Evolutionary conservation across 2,113 vertebrate species (phyloP).

Genomic region (Macroglossus sobrinus): DNA sequence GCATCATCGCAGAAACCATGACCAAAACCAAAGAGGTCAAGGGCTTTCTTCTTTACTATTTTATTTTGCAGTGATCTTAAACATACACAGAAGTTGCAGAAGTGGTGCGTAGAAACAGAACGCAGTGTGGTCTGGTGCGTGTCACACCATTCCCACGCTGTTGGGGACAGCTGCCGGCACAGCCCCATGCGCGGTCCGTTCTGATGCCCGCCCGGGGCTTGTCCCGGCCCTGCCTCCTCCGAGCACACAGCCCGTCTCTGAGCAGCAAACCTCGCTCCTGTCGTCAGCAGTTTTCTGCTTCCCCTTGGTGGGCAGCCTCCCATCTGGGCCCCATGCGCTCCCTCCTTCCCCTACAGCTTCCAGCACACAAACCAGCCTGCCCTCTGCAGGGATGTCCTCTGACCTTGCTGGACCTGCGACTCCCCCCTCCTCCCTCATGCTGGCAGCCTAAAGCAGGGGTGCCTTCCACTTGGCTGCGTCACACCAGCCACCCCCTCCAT

Average conservation of each 20-base stretch:
- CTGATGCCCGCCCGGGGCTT: not conserved
- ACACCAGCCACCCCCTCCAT: not conserved
- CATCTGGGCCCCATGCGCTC: not conserved
- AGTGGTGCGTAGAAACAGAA: not conserved
- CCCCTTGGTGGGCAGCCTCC: not conserved
- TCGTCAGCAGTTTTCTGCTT: not conserved
- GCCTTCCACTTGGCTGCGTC: not conserved
- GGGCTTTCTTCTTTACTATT: not conserved
- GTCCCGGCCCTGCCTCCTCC: not conserved
- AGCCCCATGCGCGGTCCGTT: too few species aligned
- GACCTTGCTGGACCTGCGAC: not conserved
- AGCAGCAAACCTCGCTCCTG: not conserved
- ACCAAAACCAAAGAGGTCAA: slow-evolving; percentile 96
- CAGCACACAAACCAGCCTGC: not conserved
- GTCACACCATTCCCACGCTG: not conserved
- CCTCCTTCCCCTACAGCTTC: not conserved
- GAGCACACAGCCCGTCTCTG: not conserved
- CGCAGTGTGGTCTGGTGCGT: accelerated
- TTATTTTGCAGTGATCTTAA: not conserved
- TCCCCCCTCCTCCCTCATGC: too few species aligned
- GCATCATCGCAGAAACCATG: slow-evolving; percentile 99
- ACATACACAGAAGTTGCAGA: not conserved
- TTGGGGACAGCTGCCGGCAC: not conserved
- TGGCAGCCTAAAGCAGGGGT: not conserved
- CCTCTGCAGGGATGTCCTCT: not conserved